A percentile compares a stretch with the other conserved stretches of the same genome.
Conservation (phyloP, 2,888 invertebrate genomes). For the Torymus tubicola region DNA sequence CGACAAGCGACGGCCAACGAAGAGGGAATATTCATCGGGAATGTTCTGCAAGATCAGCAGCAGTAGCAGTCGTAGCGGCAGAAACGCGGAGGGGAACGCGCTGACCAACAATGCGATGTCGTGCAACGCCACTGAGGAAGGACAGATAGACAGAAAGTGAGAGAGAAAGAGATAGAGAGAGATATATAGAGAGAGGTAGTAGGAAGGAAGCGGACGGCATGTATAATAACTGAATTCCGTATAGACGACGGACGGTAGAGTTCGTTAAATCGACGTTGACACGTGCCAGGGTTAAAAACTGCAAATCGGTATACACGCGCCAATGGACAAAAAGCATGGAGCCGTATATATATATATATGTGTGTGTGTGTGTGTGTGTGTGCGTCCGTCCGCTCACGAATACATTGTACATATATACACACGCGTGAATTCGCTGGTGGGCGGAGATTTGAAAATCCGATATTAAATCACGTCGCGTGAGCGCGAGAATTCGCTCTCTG, state of each 20-base stretch:
- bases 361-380: no score
- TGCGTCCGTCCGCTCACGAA: no score
- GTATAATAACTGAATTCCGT: slow-evolving; percentile 68
- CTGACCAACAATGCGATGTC: slow-evolving; percentile 56
- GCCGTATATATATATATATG: background rate
- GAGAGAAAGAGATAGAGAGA: no score
- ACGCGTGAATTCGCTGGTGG: slow-evolving; percentile 19
- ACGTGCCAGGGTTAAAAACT: slow-evolving; percentile 8
- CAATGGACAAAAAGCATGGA: slow-evolving; percentile 33
- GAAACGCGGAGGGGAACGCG: slow-evolving; percentile 55
- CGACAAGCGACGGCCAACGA: slow-evolving; percentile 21
- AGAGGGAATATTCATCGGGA: slow-evolving; percentile 22
- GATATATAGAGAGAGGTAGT: background rate
- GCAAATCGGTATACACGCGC: slow-evolving; percentile 10
- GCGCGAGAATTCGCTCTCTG: slow-evolving; percentile 53
- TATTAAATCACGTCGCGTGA: slow-evolving; percentile 56
- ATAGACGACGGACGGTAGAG: slow-evolving; percentile 55
- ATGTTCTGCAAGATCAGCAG: slow-evolving; percentile 58
- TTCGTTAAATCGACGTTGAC: slow-evolving; percentile 63
- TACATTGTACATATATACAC: slow-evolving; percentile 1
- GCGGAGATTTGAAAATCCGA: slow-evolving; percentile 48
- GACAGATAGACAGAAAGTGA: slow-evolving; percentile 33
- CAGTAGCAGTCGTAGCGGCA: no score
- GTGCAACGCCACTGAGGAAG: background rate
- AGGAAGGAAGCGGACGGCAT: slow-evolving; percentile 53